Evolutionary conservation across 2,888 invertebrate genomes (phyloP).

Genomic region (Stenichneumon culpator): DNA sequence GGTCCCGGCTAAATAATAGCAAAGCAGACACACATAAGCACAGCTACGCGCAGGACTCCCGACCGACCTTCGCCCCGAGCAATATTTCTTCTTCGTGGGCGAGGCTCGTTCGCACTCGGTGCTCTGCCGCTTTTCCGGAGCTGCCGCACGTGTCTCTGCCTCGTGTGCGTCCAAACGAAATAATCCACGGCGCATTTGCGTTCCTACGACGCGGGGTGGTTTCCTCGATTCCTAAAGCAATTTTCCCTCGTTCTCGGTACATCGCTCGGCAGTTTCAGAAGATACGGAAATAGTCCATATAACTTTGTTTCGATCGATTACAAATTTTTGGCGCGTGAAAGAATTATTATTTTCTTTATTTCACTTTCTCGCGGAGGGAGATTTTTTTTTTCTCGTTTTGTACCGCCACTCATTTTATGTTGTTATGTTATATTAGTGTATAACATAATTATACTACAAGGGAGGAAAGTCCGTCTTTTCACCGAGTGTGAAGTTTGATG

Average conservation of each 20-base stretch:
- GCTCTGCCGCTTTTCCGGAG: not conserved
- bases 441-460: no score
- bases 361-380: no score
- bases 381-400: no score
- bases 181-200: not conserved
- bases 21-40: not conserved
- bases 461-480: no score
- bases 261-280: not conserved
- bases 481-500: no score
- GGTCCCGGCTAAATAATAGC: not conserved
- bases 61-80: slow-evolving; percentile 33
- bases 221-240: not conserved
- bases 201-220: no score
- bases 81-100: slow-evolving; percentile 58
- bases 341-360: no score
- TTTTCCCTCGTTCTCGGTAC: not conserved
- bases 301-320: no score
- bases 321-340: no score
- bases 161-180: slow-evolving; percentile 25
- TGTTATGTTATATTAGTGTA: no score
- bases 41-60: slow-evolving; percentile 3
- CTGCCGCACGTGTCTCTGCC: slow-evolving; percentile 52
- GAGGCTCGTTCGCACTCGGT: slow-evolving; percentile 30
- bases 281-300: not conserved
- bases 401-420: no score